A percentile compares a stretch with the other conserved stretches of the same genome.
These are phyloP conservation scores for Muscicapa striata DNA, from an alignment of 2,797 vertebrate species.

Conservation along the genomic window DNA sequence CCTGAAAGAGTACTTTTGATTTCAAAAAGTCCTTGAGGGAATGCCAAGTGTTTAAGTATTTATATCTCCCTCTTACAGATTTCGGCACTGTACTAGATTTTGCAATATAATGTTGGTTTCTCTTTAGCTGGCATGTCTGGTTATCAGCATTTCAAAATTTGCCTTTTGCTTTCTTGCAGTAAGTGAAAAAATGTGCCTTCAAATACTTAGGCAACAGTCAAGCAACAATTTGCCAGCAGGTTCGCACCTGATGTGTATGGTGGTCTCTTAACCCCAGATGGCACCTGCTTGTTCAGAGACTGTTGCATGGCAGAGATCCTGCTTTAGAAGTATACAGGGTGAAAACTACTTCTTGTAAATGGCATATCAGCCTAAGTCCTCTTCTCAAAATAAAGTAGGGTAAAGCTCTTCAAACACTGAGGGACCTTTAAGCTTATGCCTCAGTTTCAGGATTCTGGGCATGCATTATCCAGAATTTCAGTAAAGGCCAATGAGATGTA, in stretches of 20 bases:
- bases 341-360: not conserved
- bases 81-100: conserved; percentile 32
- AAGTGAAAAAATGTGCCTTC: not conserved
- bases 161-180: not conserved
- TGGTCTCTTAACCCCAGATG: not conserved
- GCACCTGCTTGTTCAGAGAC: not conserved
- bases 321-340: not conserved
- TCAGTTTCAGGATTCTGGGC: not conserved
- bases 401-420: not conserved
- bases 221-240: not conserved
- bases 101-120: not conserved
- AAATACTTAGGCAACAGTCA: conserved; percentile 2
- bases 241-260: not conserved
- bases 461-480: not conserved
- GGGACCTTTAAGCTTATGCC: not conserved
- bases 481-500: not conserved
- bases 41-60: conserved; percentile 52
- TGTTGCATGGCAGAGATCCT: not conserved
- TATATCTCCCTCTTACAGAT: conserved; percentile 6
- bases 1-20: conserved; percentile 34
- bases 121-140: not conserved
- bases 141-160: conserved; percentile 19
- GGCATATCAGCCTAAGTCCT: not conserved
- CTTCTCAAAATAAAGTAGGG: not conserved
- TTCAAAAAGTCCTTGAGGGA: conserved; percentile 30